A percentile compares a stretch with the other conserved stretches of the same genome.
Evolutionary conservation across 30 jellyfish, hydroid and myxozoan genomes (phyloP).

Genomic region (Aurelia coerulea): DNA sequence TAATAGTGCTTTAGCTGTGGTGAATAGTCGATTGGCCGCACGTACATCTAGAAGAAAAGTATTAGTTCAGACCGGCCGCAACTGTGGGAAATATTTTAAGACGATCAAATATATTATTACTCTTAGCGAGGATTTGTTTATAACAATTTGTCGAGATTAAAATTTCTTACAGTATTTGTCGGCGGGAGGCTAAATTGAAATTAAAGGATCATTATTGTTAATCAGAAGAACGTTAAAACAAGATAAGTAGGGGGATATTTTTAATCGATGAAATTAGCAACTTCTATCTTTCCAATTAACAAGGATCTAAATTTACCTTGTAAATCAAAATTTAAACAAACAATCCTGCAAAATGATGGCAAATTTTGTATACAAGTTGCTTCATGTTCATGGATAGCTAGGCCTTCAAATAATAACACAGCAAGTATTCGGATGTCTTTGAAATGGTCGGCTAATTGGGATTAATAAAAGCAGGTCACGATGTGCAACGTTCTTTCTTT

Average conservation of each 20-base stretch:
- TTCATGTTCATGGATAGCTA: no score
- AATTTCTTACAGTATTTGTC: slow-evolving; percentile 38
- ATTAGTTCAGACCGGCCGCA: slow-evolving; percentile 70
- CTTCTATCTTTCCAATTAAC: slow-evolving; percentile 23
- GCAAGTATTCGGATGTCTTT: neutral
- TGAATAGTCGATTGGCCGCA: slow-evolving; percentile 62
- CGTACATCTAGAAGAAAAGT: slow-evolving; percentile 43
- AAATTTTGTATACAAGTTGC: no score
- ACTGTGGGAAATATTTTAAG: slow-evolving; percentile 69
- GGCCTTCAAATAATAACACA: neutral
- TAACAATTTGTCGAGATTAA: slow-evolving; percentile 49
- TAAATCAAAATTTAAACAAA: neutral
- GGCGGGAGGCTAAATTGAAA: slow-evolving; percentile 59
- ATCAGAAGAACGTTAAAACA: slow-evolving; percentile 14
- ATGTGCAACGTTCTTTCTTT: slow-evolving; percentile 4
- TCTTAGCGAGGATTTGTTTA: slow-evolving; percentile 65
- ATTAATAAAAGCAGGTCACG: slow-evolving; percentile 1
- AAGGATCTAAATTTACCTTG: slow-evolving; percentile 17
- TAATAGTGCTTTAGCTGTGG: slow-evolving; percentile 49
- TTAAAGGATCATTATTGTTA: slow-evolving; percentile 49
- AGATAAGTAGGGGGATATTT: slow-evolving; percentile 3
- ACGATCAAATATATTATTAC: slow-evolving; percentile 49
- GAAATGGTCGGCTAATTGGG: neutral
- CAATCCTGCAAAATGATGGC: neutral
- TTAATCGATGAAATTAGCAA: slow-evolving; percentile 16